A percentile compares a stretch with the other conserved stretches of the same genome.
Conservation (phyloP, 2,113 vertebrate species). For the Protobothrops flavoviridis region DNA sequence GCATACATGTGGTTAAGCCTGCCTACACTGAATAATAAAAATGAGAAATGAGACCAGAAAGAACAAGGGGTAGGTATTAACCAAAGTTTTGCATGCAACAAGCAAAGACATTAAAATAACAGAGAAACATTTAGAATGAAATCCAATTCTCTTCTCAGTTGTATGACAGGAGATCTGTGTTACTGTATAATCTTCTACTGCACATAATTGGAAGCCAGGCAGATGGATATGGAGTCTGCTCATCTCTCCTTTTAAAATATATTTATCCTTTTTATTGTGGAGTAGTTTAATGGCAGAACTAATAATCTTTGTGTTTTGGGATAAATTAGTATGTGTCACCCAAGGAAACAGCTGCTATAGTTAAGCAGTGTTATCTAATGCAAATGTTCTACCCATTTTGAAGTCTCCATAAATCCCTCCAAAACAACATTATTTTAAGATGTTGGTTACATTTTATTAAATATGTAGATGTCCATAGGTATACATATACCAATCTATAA, state of each 20-base stretch:
- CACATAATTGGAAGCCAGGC: not conserved
- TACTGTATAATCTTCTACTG: not conserved
- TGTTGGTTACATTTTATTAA: not conserved
- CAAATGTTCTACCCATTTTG: not conserved
- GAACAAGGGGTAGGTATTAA: not conserved
- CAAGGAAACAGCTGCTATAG: not conserved
- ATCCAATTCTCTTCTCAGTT: not conserved
- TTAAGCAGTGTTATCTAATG: not conserved
- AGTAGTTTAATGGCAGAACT: not conserved
- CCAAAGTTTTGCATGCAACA: not conserved
- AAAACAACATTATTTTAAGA: not conserved
- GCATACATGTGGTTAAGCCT: not conserved
- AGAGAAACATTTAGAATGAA: not conserved
- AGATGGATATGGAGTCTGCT: not conserved
- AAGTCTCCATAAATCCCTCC: not conserved
- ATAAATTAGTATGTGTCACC: constrained; percentile 28
- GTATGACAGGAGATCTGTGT: not conserved
- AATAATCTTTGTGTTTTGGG: constrained; percentile 27
- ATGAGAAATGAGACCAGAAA: not conserved
- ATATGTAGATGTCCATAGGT: not conserved
- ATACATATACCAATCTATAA: not conserved
- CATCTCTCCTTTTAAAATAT: not conserved
- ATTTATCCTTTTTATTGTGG: constrained; percentile 6
- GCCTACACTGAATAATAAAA: not conserved
- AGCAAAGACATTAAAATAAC: not conserved